These are phyloP conservation scores for Ceraclea dissimilis DNA, from an alignment of 2,888 invertebrate genomes.

Conservation along the genomic window DNA sequence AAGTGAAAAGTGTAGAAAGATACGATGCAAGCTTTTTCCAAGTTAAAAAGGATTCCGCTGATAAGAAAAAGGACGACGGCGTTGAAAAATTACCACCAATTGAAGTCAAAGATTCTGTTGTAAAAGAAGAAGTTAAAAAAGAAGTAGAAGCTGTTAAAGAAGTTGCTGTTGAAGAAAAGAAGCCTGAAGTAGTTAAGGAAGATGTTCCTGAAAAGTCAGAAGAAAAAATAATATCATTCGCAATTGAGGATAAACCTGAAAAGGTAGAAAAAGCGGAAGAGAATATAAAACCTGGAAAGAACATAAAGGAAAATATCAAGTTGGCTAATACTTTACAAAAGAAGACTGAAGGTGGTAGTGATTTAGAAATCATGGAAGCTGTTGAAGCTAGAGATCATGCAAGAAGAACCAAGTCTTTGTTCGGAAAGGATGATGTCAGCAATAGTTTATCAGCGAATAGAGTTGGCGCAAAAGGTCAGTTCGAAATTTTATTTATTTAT, in stretches of 20 bases:
- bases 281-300: constrained; percentile 40
- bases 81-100: constrained; percentile 32
- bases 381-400: constrained; percentile 49
- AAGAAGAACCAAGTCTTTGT: constrained; percentile 38
- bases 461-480: constrained; percentile 34
- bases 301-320: constrained; percentile 49
- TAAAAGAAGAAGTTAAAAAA: constrained; percentile 28
- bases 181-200: constrained; percentile 27
- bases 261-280: constrained; percentile 34
- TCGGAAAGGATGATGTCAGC: constrained; percentile 46
- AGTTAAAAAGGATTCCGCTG: constrained; percentile 32
- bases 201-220: constrained; percentile 40
- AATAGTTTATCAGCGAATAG: constrained; percentile 55
- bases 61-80: constrained; percentile 32
- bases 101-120: constrained; percentile 37
- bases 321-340: constrained; percentile 46
- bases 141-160: constrained; percentile 25
- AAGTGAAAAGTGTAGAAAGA: constrained; percentile 51
- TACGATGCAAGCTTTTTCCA: constrained; percentile 30
- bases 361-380: constrained; percentile 54
- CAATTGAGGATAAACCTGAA: constrained; percentile 44
- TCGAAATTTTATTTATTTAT: too few relatives aligned
- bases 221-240: constrained; percentile 49
- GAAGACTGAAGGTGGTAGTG: constrained; percentile 41
- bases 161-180: constrained; percentile 29